Conservation (phyloP, 2,888 invertebrate genomes). For the Caenorhabditis japonica region DNA sequence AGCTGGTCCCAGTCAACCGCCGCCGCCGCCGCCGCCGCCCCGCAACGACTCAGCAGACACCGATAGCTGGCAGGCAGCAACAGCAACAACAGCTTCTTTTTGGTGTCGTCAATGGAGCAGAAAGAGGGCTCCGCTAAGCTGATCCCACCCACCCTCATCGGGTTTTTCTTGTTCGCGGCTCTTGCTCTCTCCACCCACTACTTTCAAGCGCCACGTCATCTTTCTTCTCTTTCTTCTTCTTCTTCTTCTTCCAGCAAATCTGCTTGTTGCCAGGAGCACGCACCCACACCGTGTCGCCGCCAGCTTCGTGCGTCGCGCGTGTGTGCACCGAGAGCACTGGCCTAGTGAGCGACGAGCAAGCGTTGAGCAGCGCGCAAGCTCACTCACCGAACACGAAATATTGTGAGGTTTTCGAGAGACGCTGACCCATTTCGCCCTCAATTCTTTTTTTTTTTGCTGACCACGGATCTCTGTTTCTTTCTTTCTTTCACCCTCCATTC, state of each 20-base stretch:
- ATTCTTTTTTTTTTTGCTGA: constrained; percentile 22
- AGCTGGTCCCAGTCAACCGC: constrained; percentile 29
- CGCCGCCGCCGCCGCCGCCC: constrained; percentile 14
- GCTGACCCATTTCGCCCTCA: constrained; percentile 24
- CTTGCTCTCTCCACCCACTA: constrained; percentile 10
- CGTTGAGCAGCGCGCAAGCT: constrained; percentile 15
- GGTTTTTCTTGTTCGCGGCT: constrained; percentile 15
- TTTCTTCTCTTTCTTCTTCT: neutral
- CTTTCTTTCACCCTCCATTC: constrained; percentile 18
- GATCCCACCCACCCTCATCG: constrained; percentile 50
- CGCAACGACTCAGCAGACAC: constrained; percentile 32
- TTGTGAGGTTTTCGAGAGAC: constrained; percentile 22
- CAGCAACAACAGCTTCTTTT: constrained; percentile 47
- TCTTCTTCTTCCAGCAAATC: constrained; percentile 6
- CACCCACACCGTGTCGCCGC: neutral
- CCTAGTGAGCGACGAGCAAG: constrained; percentile 19
- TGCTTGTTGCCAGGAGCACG: neutral
- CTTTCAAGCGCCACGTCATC: neutral
- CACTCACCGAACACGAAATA: constrained; percentile 20
- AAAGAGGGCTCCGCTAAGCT: constrained; percentile 25
- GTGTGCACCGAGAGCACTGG: constrained; percentile 8
- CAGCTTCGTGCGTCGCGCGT: constrained; percentile 6
- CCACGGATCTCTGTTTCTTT: constrained; percentile 17
- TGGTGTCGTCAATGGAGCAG: constrained; percentile 49
- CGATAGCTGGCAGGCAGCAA: constrained; percentile 25